A percentile compares a stretch with the other conserved stretches of the same genome.
Conservation (phyloP, 2,797 vertebrate genomes). For the Miichthys miiuy region DNA sequence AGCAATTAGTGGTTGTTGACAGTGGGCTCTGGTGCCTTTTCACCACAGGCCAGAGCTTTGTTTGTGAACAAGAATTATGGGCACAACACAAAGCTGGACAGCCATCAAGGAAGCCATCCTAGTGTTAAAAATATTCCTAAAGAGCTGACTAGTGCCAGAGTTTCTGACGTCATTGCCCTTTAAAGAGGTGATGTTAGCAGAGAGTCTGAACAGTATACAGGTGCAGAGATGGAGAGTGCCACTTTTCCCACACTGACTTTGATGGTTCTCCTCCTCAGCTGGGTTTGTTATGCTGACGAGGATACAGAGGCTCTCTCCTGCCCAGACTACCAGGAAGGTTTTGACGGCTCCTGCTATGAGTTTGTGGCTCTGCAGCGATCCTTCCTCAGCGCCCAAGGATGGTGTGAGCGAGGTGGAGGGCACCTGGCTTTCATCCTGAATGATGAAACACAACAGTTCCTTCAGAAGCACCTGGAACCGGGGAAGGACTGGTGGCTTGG, state of each 20-base stretch:
- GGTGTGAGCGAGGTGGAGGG: constrained; percentile 93
- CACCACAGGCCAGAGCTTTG: constrained; percentile 55
- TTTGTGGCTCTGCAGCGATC: constrained; percentile 86
- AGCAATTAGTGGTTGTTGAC: constrained; percentile 76
- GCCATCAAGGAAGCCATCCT: constrained; percentile 36
- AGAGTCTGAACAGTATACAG: constrained; percentile 53
- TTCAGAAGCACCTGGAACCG: constrained; percentile 87
- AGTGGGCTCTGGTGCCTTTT: constrained; percentile 59
- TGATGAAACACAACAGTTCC: constrained; percentile 90
- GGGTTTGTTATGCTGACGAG: constrained; percentile 58
- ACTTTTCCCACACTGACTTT: constrained; percentile 54
- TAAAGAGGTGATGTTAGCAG: constrained; percentile 70
- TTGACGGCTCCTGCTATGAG: constrained; percentile 92
- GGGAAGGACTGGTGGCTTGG: constrained; percentile 94
- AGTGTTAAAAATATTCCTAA: constrained; percentile 55
- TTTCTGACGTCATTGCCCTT: constrained; percentile 74
- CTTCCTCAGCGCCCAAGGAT: constrained; percentile 88
- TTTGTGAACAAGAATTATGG: constrained; percentile 71
- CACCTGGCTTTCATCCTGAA: constrained; percentile 91
- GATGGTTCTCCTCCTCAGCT: constrained; percentile 59
- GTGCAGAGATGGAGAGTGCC: constrained; percentile 76
- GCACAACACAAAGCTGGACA: constrained; percentile 72
- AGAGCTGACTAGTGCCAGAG: constrained; percentile 47
- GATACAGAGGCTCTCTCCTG: constrained; percentile 76
- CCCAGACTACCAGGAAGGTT: constrained; percentile 86